These are phyloP conservation scores for Stichopus chloronotus DNA, from an alignment of 35 echinoderm and acorn worm species.

Conservation along the genomic window DNA sequence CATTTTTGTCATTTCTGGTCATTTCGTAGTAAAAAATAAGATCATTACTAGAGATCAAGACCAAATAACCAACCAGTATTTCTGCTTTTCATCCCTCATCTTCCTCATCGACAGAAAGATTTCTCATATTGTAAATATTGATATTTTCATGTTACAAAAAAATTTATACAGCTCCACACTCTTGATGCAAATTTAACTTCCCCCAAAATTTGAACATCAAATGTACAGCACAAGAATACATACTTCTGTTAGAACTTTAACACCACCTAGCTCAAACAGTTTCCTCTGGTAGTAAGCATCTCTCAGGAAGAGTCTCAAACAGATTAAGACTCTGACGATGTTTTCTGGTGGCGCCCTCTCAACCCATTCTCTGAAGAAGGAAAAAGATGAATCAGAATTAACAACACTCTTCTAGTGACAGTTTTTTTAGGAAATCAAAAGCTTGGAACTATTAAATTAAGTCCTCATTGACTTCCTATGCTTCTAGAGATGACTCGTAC, in stretches of 20 bases:
- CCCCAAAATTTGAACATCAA: too few species aligned
- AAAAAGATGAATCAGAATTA: constrained; percentile 3
- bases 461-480: neutral
- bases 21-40: too few species aligned
- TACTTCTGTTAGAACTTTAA: constrained; percentile 90
- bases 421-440: neutral
- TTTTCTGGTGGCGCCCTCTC: constrained; percentile 86
- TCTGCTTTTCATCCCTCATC: too few species aligned
- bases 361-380: constrained; percentile 85
- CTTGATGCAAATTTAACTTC: too few species aligned
- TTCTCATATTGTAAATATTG: too few species aligned
- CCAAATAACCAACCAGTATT: too few species aligned
- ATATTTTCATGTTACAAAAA: too few species aligned
- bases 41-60: too few species aligned
- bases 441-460: neutral
- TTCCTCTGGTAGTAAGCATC: constrained; percentile 73
- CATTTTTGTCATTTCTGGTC: too few species aligned
- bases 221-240: neutral
- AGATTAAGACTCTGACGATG: constrained; percentile 84
- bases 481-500: too few species aligned
- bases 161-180: too few species aligned
- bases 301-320: constrained; percentile 82
- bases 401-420: neutral
- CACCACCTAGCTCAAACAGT: constrained; percentile 93
- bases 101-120: too few species aligned